phyloP scores from a whole-genome alignment of 2,113 vertebrate species.

The Probosciger aterrimus region DNA sequence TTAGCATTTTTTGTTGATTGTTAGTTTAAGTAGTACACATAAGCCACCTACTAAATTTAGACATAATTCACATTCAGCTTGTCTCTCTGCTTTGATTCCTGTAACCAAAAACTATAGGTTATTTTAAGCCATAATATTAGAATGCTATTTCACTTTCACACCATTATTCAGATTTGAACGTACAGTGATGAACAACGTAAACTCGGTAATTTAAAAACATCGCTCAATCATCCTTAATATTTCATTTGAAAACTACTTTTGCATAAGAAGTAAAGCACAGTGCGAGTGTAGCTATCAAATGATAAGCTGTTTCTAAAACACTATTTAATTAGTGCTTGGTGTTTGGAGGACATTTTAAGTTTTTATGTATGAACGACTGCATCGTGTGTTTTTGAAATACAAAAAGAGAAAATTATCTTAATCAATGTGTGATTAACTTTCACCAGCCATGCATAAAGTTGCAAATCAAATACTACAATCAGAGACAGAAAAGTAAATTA shows the following conservation, averaged over 20 bases:
- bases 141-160: neutral
- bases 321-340: neutral
- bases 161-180: neutral
- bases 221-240: neutral
- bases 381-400: neutral
- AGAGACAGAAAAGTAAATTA: neutral
- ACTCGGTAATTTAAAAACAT: neutral
- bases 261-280: neutral
- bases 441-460: neutral
- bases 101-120: neutral
- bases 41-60: neutral
- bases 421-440: neutral
- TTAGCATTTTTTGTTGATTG: neutral
- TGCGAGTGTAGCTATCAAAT: neutral
- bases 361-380: neutral
- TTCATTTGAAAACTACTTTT: neutral
- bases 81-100: neutral
- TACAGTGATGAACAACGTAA: neutral
- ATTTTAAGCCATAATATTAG: neutral
- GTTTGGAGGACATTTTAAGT: neutral
- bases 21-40: neutral
- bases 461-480: neutral
- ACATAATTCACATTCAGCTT: neutral
- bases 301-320: neutral
- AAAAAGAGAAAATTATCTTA: neutral